Percentiles rank a stretch among this genome's conserved stretches.
phyloP scores from a whole-genome alignment of 1,140 invertebrate genomes.

The Vollenhovia emeryi region DNA sequence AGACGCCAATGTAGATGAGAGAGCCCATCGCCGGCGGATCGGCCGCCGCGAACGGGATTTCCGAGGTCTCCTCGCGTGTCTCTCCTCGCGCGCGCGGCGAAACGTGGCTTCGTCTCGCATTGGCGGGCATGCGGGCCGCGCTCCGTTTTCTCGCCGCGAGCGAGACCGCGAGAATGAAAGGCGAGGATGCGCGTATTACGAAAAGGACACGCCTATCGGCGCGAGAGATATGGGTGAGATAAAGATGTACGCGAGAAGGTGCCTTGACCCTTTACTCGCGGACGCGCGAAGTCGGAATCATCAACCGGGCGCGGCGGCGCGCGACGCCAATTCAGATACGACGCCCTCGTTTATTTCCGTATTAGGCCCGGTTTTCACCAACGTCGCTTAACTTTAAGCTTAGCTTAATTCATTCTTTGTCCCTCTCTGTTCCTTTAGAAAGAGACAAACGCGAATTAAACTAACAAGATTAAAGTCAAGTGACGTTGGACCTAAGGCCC shows the following conservation, averaged over 20 bases:
- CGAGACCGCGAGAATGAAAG: slow-evolving; percentile 66
- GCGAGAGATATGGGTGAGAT: slow-evolving; percentile 2
- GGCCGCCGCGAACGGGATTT: slow-evolving; percentile 44
- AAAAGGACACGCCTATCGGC: slow-evolving; percentile 36
- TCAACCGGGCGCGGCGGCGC: neutral
- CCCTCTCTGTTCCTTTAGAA: too few relatives aligned
- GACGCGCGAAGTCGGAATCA: neutral
- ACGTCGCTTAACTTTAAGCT: too few relatives aligned
- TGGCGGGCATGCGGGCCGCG: slow-evolving; percentile 76
- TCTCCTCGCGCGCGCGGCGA: slow-evolving; percentile 25
- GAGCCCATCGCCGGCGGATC: too few relatives aligned
- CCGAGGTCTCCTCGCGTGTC: slow-evolving; percentile 52
- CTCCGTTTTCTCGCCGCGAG: slow-evolving; percentile 73
- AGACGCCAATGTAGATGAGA: neutral
- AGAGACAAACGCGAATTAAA: too few relatives aligned
- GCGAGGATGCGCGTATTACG: slow-evolving; percentile 44
- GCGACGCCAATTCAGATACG: neutral
- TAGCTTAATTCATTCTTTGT: too few relatives aligned
- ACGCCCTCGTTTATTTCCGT: slow-evolving; percentile 7
- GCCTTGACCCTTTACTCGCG: slow-evolving; percentile 14
- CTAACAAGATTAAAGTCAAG: too few relatives aligned
- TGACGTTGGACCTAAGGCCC: too few relatives aligned
- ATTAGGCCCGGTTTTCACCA: too few relatives aligned
- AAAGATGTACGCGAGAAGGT: neutral
- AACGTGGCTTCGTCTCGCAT: slow-evolving; percentile 67